These are phyloP conservation scores for Dendrocincla tyrannina DNA, from an alignment of 2,797 vertebrate species.

Conservation along the genomic window DNA sequence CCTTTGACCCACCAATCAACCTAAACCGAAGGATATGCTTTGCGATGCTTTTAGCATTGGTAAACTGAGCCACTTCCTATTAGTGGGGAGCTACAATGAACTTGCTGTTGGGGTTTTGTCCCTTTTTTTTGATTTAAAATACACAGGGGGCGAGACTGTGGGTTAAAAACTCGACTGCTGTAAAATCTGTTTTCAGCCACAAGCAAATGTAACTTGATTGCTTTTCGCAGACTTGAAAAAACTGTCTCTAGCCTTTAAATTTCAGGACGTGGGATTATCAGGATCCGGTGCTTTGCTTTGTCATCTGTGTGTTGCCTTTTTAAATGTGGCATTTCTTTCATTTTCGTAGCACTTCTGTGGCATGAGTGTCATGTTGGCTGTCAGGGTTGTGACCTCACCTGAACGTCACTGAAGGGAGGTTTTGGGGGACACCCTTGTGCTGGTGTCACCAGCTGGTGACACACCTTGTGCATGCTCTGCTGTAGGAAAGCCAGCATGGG, in stretches of 20 bases:
- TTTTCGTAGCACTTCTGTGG: background rate
- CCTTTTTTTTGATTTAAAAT: background rate
- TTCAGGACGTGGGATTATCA: background rate
- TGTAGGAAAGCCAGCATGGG: rapidly evolving
- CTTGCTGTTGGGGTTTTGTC: background rate
- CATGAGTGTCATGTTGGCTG: background rate
- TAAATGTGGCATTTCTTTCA: background rate
- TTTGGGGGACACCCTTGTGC: rapidly evolving
- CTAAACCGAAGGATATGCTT: background rate
- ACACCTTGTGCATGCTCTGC: too few relatives aligned
- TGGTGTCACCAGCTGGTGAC: too few relatives aligned
- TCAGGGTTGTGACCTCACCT: background rate
- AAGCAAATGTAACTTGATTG: background rate
- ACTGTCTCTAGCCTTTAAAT: background rate
- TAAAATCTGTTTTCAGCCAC: background rate
- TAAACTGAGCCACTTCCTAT: background rate
- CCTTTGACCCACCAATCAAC: background rate
- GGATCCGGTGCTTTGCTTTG: background rate
- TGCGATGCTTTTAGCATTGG: background rate
- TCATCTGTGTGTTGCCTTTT: background rate
- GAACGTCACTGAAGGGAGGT: rapidly evolving
- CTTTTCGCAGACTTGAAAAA: background rate
- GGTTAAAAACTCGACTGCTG: background rate
- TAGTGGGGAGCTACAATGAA: background rate
- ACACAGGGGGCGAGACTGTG: background rate